Evolutionary conservation across 2,888 invertebrate genomes (phyloP).

Genomic region (Melieria crassipennis): DNA sequence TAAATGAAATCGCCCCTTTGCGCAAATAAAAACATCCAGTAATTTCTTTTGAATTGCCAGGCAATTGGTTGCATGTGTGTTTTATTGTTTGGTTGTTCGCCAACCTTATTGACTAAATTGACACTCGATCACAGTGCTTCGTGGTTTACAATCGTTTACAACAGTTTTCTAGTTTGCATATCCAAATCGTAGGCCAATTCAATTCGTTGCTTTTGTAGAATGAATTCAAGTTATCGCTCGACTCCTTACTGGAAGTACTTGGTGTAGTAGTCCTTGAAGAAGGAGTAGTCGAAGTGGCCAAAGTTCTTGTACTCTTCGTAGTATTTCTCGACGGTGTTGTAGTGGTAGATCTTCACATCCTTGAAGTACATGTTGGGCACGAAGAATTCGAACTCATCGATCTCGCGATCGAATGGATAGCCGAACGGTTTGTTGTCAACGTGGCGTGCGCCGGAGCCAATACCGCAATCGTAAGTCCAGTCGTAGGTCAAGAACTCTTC

Average conservation of each 20-base stretch:
- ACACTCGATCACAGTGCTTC: no score
- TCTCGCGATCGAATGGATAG: conserved; percentile 79
- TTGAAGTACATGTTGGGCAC: conserved; percentile 76
- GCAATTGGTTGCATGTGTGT: no score
- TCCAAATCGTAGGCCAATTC: no score
- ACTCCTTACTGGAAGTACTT: conserved; percentile 27
- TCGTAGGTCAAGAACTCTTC: conserved; percentile 62
- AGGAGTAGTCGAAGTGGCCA: conserved; percentile 46
- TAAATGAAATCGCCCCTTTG: no score
- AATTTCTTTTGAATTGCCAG: no score
- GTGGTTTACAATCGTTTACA: no score
- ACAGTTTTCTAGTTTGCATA: no score
- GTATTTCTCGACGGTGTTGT: conserved; percentile 64
- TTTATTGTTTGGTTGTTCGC: no score
- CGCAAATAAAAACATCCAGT: no score
- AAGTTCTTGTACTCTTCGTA: conserved; percentile 47
- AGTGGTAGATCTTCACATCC: conserved; percentile 74
- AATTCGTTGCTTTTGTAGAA: no score
- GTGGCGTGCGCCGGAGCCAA: conserved; percentile 68
- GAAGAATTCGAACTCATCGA: conserved; percentile 71
- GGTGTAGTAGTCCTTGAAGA: conserved; percentile 42
- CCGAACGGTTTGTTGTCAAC: conserved; percentile 75
- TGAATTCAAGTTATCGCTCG: no score
- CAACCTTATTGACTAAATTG: no score
- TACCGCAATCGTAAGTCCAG: conserved; percentile 67